Percentiles rank a stretch among this genome's conserved stretches.
Conservation (phyloP, 1,140 invertebrate genomes). For the Tetragnatha versicolor region DNA sequence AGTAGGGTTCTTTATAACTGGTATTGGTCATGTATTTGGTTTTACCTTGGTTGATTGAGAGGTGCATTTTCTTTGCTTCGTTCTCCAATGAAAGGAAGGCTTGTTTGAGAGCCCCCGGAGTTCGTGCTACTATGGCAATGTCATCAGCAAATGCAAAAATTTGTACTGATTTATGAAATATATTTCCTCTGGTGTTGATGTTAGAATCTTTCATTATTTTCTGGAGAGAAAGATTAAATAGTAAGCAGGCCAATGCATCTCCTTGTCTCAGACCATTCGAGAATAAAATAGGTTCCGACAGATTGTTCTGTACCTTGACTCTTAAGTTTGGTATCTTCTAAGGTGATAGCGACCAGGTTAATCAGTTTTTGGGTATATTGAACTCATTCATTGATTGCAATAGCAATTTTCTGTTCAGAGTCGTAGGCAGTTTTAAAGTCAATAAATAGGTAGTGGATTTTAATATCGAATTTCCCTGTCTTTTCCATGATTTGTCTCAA, state of each 20-base stretch:
- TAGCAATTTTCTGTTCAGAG: not conserved
- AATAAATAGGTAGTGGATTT: not conserved
- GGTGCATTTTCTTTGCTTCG: constrained; percentile 2
- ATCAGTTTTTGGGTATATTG: not conserved
- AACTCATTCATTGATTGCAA: constrained; percentile 1
- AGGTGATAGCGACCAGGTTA: not conserved
- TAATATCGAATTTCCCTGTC: constrained; percentile 1
- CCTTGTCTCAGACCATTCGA: not conserved
- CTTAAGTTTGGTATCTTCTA: not conserved
- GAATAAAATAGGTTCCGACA: not conserved
- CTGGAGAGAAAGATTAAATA: not conserved
- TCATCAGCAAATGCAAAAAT: constrained; percentile 20
- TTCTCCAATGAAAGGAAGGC: not conserved
- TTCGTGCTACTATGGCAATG: not conserved
- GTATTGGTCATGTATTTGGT: not conserved
- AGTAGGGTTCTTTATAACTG: not conserved
- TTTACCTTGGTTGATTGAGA: constrained; percentile 5
- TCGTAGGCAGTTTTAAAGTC: constrained; percentile 9
- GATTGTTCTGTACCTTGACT: not conserved
- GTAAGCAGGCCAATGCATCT: not conserved
- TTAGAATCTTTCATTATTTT: no score
- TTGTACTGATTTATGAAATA: not conserved
- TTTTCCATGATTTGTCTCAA: constrained; percentile 2
- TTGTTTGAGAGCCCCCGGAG: not conserved
- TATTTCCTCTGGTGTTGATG: not conserved